Evolutionary conservation across 2,797 vertebrate genomes (phyloP), one percentile per base, ranked within the genome.

Genomic region (Xyrichtys novacula): DNA sequence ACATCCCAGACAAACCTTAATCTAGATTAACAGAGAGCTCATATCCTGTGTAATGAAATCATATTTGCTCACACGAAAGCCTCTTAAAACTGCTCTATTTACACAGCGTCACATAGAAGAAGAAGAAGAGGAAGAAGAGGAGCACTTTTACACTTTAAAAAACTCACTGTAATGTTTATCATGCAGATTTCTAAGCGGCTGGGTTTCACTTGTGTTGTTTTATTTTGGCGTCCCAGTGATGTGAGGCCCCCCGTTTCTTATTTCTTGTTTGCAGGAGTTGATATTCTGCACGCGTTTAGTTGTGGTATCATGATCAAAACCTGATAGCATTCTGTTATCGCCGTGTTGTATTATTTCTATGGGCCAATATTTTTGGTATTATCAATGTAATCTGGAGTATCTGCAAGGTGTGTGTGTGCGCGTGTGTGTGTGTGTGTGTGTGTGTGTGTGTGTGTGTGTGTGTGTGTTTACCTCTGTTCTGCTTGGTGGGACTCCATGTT

Each of bases 321-420:
- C 71, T 65, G 91, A 88, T 92, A 89, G 83, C 78, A 50, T 38
- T 60, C 77, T 22, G 61, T 91, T 92, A 93, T 93, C 91, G 15
- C 82, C 5, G 83, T 87, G 86, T 91, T 90, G 88, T 93, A 92
- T 94, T 94, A 93, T 94, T 94, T 93, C 91, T 91, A 90, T 92
- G 89, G 91, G 85, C 85, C 92, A 91, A 93, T 94, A 92, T 93
- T 93, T 94, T 92, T 81, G 57, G 76, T 90, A 87, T 91, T 92
- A 84, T 91, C 88, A 83, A 76, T 84, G 86, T 90, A 89, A 94
- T 94, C 92, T 92, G 80, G 83, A 88, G 91, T 90, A 92, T 94
- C 91, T 91, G 79, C 79, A 61, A 88, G 83, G 78, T 78, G 87
- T 80, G 83, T 84, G 77, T 38, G 69, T 57, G 64, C 75, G 65